A percentile compares a stretch with the other conserved stretches of the same genome.
Conservation (phyloP, 2,888 invertebrate genomes). For the Hecatera dysodea region DNA sequence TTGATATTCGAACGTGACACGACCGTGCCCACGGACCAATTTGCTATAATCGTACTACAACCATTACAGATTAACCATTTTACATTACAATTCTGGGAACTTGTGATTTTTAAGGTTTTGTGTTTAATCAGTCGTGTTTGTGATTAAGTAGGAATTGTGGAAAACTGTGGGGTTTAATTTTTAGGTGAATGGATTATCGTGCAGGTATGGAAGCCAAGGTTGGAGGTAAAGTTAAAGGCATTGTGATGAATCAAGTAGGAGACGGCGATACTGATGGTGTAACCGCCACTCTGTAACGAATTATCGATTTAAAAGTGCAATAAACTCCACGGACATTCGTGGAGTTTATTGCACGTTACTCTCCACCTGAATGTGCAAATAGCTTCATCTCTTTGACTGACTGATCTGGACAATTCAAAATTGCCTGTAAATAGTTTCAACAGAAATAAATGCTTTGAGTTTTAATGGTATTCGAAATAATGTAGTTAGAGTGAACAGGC, state of each 20-base stretch:
- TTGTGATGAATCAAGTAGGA: conserved; percentile 9
- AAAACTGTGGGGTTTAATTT: conserved; percentile 30
- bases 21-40: conserved; percentile 84
- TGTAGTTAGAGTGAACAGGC: too few relatives aligned
- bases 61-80: conserved; percentile 87
- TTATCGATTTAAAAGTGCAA: background rate
- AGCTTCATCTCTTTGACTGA: too few relatives aligned
- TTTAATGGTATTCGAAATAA: too few relatives aligned
- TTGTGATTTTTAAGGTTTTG: conserved; percentile 66
- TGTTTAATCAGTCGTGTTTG: conserved; percentile 62
- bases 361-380: too few relatives aligned
- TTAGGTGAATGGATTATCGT: conserved; percentile 53
- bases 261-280: background rate
- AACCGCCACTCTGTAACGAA: too few relatives aligned
- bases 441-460: too few relatives aligned
- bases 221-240: background rate
- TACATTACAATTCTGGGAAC: conserved; percentile 89
- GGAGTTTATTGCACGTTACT: too few relatives aligned
- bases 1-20: conserved; percentile 89
- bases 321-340: too few relatives aligned
- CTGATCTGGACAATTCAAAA: too few relatives aligned
- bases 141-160: conserved; percentile 54
- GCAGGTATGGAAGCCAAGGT: conserved; percentile 23
- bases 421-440: too few relatives aligned
- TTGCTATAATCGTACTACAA: conserved; percentile 85